phyloP scores from a whole-genome alignment of 2,888 invertebrate species.

The Dimorphilus gyrociliatus region DNA sequence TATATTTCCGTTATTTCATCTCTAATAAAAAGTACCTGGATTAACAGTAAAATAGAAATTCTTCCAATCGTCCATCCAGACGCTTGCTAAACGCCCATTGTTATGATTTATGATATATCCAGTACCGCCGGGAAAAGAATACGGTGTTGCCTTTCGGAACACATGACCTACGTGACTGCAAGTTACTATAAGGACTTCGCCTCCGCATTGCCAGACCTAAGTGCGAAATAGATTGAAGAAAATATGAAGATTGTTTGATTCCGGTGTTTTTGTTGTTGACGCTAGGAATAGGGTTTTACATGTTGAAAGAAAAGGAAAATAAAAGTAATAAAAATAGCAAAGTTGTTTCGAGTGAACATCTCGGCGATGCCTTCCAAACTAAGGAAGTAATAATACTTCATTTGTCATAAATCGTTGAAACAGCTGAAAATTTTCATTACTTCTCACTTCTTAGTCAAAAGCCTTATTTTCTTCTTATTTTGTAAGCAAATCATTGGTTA shows the following conservation, averaged over 20 bases:
- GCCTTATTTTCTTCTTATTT: too few species aligned
- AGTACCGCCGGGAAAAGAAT: conserved; percentile 83
- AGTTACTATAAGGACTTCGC: conserved; percentile 16
- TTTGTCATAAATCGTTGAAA: too few species aligned
- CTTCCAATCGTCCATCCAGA: conserved; percentile 99
- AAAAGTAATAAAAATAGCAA: too few species aligned
- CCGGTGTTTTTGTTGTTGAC: conserved; percentile 2
- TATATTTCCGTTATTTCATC: too few species aligned
- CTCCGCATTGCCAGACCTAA: conserved; percentile 22
- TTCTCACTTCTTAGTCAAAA: too few species aligned
- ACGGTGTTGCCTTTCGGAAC: conserved; percentile 52
- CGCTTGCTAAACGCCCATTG: conserved; percentile 88
- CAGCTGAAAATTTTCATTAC: too few species aligned
- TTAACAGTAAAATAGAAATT: conserved; percentile 31
- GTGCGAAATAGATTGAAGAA: conserved; percentile 37
- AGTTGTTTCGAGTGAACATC: too few species aligned
- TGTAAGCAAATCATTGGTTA: too few species aligned
- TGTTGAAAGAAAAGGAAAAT: too few species aligned
- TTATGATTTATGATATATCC: conserved; percentile 79
- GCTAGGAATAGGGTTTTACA: too few species aligned
- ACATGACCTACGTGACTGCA: conserved; percentile 22
- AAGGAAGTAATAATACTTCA: too few species aligned
- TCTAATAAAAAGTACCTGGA: conserved; percentile 40
- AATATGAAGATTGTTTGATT: conserved; percentile 64
- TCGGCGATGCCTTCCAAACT: too few species aligned